Base-by-base conservation (phyloP, 2,888 invertebrate genomes). In the Drosophila subsilvestris region DNA sequence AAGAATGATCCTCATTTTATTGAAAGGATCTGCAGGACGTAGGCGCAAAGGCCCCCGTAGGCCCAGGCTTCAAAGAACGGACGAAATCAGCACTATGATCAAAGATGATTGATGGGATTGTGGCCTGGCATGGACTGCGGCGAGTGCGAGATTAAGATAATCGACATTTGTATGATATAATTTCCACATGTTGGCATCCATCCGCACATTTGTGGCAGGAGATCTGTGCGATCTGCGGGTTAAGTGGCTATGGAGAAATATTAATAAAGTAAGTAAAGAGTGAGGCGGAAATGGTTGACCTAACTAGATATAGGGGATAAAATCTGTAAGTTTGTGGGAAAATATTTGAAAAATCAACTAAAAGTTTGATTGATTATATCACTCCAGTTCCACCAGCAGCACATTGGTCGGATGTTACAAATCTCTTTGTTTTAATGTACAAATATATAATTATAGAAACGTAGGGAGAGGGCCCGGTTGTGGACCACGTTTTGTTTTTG, bases 141-240 rank as follows among this genome's bases (percentile, higher is more conserved):
- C 20, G 77, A 79, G 88, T 76, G 81, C 71, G 67, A 80, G 84
- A 86, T 84, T 85, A 86, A 84, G 87, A 84, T 85, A 85, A 85
- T 85, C 89, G 89, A 83, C 80, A 84, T 88, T 88, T 88, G 84
- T 80, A 86, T 88, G 75, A 84, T 78, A 68, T 54, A 79, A 83
- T 66, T 66, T 54, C 48, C 68, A 47, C 18, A 9, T n/a, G 6
- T 22, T 42, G 10, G 17, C 5, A 5, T 27, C 27, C 27, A 37
- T 37, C 37, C 37, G 37, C 37, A 37, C 37, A 37, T 37, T 37
- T 37, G 37, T 37, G 37, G 37, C 37, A 37, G 37, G 14, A 37
- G 37, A 37, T 2, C 27, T 14, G 6, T n/a, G n/a, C 1, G 47
- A 54, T 47, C 68, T 65, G 54, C 68, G 54, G 65, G 66, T 68